phyloP scores from a whole-genome alignment of 2,797 vertebrate genomes.

The Phataginus tricuspis region DNA sequence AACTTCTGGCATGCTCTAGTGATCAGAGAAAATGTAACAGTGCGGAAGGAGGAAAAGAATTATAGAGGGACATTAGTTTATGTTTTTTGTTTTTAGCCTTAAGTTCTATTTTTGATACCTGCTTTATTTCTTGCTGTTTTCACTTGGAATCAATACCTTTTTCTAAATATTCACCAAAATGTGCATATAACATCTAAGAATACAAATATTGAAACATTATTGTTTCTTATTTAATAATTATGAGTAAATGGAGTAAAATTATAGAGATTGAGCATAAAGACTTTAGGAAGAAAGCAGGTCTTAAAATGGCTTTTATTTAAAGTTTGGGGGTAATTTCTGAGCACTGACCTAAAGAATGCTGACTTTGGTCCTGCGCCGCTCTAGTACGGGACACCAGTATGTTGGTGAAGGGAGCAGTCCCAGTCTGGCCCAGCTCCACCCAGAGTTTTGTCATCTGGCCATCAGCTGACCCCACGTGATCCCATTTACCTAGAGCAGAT shows the following conservation, averaged over 20 bases:
- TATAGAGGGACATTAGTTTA: neutral
- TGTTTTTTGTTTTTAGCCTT: neutral
- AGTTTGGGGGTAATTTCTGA: neutral
- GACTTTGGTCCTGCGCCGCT: neutral
- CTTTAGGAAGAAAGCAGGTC: neutral
- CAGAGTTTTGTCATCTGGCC: neutral
- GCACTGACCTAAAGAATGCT: neutral
- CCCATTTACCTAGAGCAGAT: neutral
- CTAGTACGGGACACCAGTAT: neutral
- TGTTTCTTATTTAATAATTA: neutral
- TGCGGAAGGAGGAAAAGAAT: neutral
- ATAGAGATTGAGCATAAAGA: neutral
- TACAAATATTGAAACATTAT: neutral
- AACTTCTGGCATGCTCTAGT: slow-evolving; percentile 48
- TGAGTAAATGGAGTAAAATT: neutral
- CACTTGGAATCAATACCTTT: neutral
- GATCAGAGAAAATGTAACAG: slow-evolving; percentile 59
- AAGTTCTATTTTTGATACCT: neutral
- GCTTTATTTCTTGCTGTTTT: neutral
- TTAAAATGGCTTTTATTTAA: slow-evolving; percentile 21
- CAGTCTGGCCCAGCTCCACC: accelerated
- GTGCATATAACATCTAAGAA: neutral
- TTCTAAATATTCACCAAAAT: neutral
- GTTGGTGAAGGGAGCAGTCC: neutral
- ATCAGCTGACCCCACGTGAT: neutral